Conservation (phyloP, 2,888 invertebrate species). For the Acheta domesticus region DNA sequence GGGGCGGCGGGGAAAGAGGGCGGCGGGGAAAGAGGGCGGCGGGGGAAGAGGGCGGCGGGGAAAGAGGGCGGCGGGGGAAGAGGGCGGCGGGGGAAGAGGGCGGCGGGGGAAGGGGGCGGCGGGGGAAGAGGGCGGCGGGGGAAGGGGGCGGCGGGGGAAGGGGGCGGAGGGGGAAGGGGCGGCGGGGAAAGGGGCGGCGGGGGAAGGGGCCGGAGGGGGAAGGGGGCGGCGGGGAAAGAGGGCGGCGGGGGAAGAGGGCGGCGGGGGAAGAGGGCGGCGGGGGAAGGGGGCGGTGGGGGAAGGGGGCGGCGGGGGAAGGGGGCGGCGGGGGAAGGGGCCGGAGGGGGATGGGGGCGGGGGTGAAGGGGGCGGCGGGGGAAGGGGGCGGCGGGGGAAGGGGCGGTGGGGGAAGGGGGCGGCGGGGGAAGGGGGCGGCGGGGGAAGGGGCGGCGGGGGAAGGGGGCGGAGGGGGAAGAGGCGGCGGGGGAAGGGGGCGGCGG, state of each 20-base stretch:
- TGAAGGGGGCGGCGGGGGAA: background rate
- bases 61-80: background rate
- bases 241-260: background rate
- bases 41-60: background rate
- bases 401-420: no score
- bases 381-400: no score
- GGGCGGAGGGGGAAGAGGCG: background rate
- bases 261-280: background rate
- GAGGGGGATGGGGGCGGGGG: no score
- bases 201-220: background rate
- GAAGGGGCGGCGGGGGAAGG: background rate
- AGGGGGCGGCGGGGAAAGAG: background rate
- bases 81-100: background rate
- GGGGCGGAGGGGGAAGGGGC: no score
- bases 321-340: background rate
- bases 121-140: no score
- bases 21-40: background rate
- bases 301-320: no score
- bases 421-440: background rate
- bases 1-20: background rate
- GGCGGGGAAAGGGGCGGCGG: no score
- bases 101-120: background rate
- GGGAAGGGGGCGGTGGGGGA: background rate
- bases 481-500: background rate
- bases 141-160: background rate